Conservation (phyloP, 1,140 invertebrate genomes). For the Drosophila carrolli region DNA sequence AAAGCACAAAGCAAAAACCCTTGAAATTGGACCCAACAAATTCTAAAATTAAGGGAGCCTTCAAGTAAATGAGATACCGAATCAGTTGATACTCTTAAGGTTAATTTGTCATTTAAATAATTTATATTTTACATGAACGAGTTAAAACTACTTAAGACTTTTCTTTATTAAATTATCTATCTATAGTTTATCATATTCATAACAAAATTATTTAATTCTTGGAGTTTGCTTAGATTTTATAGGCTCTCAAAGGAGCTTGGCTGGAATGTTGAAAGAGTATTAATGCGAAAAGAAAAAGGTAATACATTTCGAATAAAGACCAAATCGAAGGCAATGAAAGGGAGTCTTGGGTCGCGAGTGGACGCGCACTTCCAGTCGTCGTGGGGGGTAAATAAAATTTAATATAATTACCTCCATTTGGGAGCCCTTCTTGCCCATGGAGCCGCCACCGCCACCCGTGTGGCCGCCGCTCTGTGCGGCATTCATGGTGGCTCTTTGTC, state of each 20-base stretch:
- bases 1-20: slow-evolving; percentile 19
- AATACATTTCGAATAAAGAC: slow-evolving; percentile 16
- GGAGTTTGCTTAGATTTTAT: background rate
- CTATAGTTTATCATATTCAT: no score
- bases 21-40: slow-evolving; percentile 2
- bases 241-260: background rate
- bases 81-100: background rate
- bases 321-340: slow-evolving; percentile 8
- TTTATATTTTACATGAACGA: background rate
- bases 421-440: slow-evolving; percentile 84
- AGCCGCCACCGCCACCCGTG: slow-evolving; percentile 80
- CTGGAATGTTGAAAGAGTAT: background rate
- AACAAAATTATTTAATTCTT: no score
- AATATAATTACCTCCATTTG: slow-evolving; percentile 85
- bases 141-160: no score
- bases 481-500: slow-evolving; percentile 74
- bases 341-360: background rate
- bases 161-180: no score
- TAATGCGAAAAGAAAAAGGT: slow-evolving; percentile 3
- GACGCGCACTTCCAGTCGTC: background rate
- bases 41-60: background rate
- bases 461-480: slow-evolving; percentile 85
- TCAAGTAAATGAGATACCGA: background rate
- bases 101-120: background rate
- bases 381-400: slow-evolving; percentile 40